Conservation (phyloP, 2,113 vertebrate genomes). For the Anhinga anhinga region DNA sequence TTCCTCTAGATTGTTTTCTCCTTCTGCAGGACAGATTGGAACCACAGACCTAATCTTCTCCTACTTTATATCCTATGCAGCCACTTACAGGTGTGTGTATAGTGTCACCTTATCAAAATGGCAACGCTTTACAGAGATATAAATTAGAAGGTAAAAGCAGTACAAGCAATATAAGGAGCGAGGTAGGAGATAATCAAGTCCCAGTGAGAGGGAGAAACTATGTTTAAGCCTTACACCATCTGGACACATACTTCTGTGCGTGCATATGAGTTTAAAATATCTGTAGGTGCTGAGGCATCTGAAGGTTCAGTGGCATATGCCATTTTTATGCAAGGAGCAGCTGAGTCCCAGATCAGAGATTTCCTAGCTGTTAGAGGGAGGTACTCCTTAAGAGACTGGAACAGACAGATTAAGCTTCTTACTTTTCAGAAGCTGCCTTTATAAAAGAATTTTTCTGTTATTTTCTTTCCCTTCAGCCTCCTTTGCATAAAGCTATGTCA, state of each 20-base stretch:
- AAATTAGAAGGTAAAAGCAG: constrained; percentile 30
- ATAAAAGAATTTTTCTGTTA: not conserved
- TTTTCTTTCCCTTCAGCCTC: not conserved
- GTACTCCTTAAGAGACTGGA: not conserved
- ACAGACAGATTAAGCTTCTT: not conserved
- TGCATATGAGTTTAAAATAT: constrained; percentile 32
- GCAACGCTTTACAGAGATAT: not conserved
- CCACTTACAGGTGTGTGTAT: not conserved
- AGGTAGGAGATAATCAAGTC: constrained; percentile 5
- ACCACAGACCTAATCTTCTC: not conserved
- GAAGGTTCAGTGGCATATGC: not conserved
- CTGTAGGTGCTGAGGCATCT: constrained; percentile 37
- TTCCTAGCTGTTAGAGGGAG: not conserved
- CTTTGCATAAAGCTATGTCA: not conserved
- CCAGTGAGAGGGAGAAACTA: not conserved
- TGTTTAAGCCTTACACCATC: constrained; percentile 17
- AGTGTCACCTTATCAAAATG: constrained; percentile 4
- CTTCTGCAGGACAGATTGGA: constrained; percentile 21
- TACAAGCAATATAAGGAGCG: constrained; percentile 23
- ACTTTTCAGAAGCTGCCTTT: not conserved
- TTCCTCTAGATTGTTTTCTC: not conserved
- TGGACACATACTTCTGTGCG: not conserved
- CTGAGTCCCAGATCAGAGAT: constrained; percentile 25
- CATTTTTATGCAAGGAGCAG: not conserved
- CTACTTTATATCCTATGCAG: constrained; percentile 1